Conservation (phyloP, 2,797 vertebrate species). For the Melanotaenia boesemani region DNA sequence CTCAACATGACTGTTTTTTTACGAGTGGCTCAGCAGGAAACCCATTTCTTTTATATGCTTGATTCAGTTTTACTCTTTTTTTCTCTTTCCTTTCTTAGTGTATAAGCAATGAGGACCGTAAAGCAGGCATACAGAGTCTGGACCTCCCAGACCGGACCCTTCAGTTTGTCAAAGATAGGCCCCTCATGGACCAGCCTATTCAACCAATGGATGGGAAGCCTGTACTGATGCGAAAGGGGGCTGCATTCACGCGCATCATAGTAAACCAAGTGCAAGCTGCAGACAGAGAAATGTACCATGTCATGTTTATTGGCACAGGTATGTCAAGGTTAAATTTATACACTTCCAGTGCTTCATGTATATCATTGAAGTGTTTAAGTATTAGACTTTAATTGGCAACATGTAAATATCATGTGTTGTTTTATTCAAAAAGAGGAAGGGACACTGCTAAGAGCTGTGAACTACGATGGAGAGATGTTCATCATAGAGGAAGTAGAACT, state of each 20-base stretch:
- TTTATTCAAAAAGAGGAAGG: slow-evolving; percentile 76
- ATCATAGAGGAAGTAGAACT: slow-evolving; percentile 87
- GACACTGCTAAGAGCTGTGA: slow-evolving; percentile 86
- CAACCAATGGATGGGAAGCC: slow-evolving; percentile 67
- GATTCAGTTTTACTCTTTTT: slow-evolving; percentile 31
- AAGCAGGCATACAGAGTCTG: slow-evolving; percentile 64
- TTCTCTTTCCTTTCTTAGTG: slow-evolving; percentile 70
- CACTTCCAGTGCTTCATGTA: not conserved
- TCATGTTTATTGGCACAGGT: slow-evolving; percentile 89
- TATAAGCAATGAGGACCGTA: slow-evolving; percentile 71
- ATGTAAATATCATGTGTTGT: slow-evolving; percentile 20
- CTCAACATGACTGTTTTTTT: slow-evolving; percentile 21
- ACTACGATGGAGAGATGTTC: slow-evolving; percentile 80
- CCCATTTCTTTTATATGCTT: slow-evolving; percentile 49
- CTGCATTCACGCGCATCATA: slow-evolving; percentile 78
- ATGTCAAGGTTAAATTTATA: slow-evolving; percentile 5
- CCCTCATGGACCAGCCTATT: slow-evolving; percentile 82
- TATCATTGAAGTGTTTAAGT: not conserved
- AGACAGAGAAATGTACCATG: slow-evolving; percentile 68
- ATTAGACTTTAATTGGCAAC: not conserved
- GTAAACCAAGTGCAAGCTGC: slow-evolving; percentile 75
- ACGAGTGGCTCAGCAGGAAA: slow-evolving; percentile 40
- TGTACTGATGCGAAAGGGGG: slow-evolving; percentile 77
- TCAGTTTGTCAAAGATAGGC: slow-evolving; percentile 83
- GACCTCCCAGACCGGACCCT: slow-evolving; percentile 84